Percentiles rank a stretch among this genome's conserved stretches.
Conservation (phyloP, 2,888 invertebrate species). For the Adelphocoris suturalis region DNA sequence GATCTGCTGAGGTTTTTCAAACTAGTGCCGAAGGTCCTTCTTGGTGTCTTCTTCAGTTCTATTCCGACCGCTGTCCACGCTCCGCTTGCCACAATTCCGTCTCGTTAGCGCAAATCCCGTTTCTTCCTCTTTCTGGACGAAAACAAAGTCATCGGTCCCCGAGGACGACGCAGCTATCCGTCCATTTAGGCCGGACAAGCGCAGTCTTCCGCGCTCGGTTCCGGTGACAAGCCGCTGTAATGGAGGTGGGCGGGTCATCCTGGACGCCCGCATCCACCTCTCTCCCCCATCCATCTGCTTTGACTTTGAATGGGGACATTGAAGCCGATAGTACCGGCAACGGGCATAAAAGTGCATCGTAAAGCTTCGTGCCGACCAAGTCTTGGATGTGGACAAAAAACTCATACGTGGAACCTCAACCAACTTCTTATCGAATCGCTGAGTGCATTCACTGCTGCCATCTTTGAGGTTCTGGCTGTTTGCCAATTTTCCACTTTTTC, state of each 20-base stretch:
- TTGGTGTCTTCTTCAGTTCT: background rate
- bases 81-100: background rate
- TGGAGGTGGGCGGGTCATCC: background rate
- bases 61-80: background rate
- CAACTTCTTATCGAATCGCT: too few species aligned
- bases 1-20: too few species aligned
- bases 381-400: too few species aligned
- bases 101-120: background rate
- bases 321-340: too few species aligned
- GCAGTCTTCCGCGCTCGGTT: conserved; percentile 10
- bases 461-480: too few species aligned
- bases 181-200: background rate
- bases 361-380: too few species aligned
- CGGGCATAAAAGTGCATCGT: too few species aligned
- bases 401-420: too few species aligned
- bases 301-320: too few species aligned
- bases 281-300: too few species aligned
- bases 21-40: background rate
- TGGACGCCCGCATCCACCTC: background rate
- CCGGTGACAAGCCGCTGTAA: conserved; percentile 12
- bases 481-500: too few species aligned
- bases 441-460: too few species aligned
- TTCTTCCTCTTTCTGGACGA: background rate
- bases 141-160: background rate
- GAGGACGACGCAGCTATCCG: background rate